Percentiles rank a stretch among this genome's conserved stretches.
Evolutionary conservation across 2,888 invertebrate species (phyloP).

Genomic region (Lasioglossum oenotherae): DNA sequence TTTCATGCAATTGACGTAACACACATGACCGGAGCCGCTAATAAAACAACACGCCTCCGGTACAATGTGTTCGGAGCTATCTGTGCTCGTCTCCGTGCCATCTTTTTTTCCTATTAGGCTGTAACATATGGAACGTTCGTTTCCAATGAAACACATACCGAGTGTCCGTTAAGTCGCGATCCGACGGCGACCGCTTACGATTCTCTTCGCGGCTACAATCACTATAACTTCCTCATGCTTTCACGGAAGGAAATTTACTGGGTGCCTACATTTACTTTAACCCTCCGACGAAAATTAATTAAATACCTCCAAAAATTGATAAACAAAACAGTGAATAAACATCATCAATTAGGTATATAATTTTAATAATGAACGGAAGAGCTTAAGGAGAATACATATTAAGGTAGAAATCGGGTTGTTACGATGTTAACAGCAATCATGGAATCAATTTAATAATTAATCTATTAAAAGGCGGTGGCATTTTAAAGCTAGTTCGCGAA

Average conservation of each 20-base stretch:
- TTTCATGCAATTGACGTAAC: constrained; percentile 69
- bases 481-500: neutral
- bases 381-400: neutral
- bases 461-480: neutral
- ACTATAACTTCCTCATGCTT: neutral
- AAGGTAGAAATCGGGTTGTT: neutral
- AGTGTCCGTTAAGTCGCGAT: neutral
- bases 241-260: neutral
- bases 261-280: neutral
- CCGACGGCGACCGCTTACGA: neutral
- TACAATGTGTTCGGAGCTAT: constrained; percentile 36
- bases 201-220: neutral
- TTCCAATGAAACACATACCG: neutral
- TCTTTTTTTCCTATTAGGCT: constrained; percentile 44
- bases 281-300: neutral
- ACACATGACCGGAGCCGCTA: constrained; percentile 45
- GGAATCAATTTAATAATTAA: neutral
- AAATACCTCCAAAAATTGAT: no score
- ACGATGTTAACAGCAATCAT: neutral
- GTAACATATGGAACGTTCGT: constrained; percentile 23
- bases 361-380: no score
- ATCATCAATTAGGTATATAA: no score
- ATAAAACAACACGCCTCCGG: constrained; percentile 46
- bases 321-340: no score
- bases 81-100: neutral